These are phyloP conservation scores for Macrotus californicus DNA, from an alignment of 2,113 vertebrate genomes.

Conservation along the genomic window DNA sequence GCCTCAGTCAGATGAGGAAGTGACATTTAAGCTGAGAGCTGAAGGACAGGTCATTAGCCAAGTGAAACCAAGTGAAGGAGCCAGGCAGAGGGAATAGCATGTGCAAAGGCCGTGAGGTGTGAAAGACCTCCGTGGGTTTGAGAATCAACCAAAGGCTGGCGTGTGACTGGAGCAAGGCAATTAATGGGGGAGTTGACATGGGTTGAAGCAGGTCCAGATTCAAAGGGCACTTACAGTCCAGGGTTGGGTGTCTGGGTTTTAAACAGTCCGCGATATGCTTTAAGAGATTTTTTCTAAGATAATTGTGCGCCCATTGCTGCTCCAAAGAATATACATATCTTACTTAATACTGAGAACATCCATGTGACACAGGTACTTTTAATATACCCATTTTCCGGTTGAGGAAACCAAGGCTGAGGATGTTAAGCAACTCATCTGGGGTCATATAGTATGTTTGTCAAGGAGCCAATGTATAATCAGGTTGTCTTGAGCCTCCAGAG, in stretches of 20 bases:
- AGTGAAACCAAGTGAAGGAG: background rate
- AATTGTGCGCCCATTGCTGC: background rate
- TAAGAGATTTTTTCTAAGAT: constrained; percentile 22
- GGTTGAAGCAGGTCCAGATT: background rate
- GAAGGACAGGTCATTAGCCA: background rate
- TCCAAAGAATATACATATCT: background rate
- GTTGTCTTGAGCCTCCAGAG: background rate
- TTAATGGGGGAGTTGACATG: background rate
- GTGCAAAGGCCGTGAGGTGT: background rate
- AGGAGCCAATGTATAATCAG: background rate
- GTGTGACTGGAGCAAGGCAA: background rate
- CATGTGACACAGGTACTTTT: background rate
- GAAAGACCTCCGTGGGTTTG: background rate
- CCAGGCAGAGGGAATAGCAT: background rate
- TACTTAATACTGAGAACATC: background rate
- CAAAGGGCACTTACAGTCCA: background rate
- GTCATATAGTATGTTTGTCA: background rate
- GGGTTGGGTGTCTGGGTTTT: background rate
- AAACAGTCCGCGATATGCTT: background rate
- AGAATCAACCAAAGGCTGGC: background rate
- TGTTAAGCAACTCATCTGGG: background rate
- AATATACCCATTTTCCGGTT: background rate
- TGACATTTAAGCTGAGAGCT: background rate
- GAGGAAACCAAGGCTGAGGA: background rate
- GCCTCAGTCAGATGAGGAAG: background rate